A percentile compares a stretch with the other conserved stretches of the same genome.
These are phyloP conservation scores for Elaeidobius kamerunicus DNA, from an alignment of 2,888 invertebrate genomes.

Conservation along the genomic window DNA sequence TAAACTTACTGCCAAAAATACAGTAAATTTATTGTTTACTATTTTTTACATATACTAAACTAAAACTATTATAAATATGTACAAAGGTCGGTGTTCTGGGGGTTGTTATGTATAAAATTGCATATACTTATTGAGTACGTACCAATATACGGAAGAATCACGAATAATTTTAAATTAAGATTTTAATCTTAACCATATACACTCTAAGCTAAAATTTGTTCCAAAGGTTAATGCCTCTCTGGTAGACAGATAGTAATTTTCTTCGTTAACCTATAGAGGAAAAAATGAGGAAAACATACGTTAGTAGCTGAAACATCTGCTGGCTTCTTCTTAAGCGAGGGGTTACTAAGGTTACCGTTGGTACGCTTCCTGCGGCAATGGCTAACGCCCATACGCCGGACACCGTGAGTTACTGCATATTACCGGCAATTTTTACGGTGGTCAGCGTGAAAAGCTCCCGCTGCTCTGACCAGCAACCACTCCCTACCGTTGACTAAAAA, in stretches of 20 bases:
- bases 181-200: neutral
- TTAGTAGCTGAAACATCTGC: constrained; percentile 16
- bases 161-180: too few species aligned
- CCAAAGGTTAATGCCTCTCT: neutral
- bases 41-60: too few species aligned
- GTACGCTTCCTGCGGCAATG: constrained; percentile 17
- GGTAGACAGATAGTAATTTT: constrained; percentile 6
- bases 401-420: constrained; percentile 39
- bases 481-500: constrained; percentile 28
- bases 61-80: too few species aligned
- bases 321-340: constrained; percentile 13
- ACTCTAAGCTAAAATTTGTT: neutral
- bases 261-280: neutral
- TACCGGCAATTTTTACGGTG: constrained; percentile 33
- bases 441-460: constrained; percentile 30
- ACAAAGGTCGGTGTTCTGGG: too few species aligned
- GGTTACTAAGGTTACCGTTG: constrained; percentile 24
- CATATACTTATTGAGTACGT: too few species aligned
- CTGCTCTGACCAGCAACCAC: constrained; percentile 29
- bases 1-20: too few species aligned
- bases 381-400: constrained; percentile 23
- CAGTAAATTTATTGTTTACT: too few species aligned
- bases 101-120: too few species aligned
- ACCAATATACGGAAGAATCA: too few species aligned
- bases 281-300: constrained; percentile 10